Evolutionary conservation across 2,888 invertebrate genomes (phyloP).

Genomic region (Chelonus formosanus): DNA sequence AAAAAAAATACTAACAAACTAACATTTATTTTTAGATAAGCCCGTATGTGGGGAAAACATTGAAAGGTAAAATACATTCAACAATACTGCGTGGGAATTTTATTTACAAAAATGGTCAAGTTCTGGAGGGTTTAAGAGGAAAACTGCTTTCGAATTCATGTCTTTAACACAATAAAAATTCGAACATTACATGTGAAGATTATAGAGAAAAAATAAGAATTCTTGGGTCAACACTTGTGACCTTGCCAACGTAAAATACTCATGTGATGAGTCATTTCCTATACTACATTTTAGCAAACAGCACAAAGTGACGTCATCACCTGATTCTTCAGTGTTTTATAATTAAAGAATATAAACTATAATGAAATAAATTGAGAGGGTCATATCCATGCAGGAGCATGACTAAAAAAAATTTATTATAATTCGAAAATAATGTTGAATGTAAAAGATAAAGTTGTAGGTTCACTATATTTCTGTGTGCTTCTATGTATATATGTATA

Average conservation of each 20-base stretch:
- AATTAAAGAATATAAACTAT: too few relatives aligned
- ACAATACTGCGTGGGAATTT: slow-evolving; percentile 74
- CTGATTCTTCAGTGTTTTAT: background rate
- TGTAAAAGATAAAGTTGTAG: too few relatives aligned
- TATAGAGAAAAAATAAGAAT: slow-evolving; percentile 1
- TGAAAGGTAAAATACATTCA: slow-evolving; percentile 72
- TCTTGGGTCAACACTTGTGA: slow-evolving; percentile 18
- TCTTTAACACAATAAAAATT: slow-evolving; percentile 1
- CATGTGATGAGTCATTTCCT: slow-evolving; percentile 18
- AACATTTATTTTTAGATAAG: slow-evolving; percentile 67
- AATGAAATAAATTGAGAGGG: too few relatives aligned
- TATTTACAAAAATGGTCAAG: slow-evolving; percentile 67
- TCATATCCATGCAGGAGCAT: too few relatives aligned
- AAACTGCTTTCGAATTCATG: slow-evolving; percentile 40
- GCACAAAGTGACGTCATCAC: slow-evolving; percentile 7
- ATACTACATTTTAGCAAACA: background rate
- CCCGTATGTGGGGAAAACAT: slow-evolving; percentile 71
- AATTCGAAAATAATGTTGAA: too few relatives aligned
- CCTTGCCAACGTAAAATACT: slow-evolving; percentile 18
- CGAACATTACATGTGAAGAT: background rate
- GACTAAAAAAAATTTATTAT: too few relatives aligned
- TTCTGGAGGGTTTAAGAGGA: slow-evolving; percentile 65
- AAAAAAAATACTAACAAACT: too few relatives aligned
- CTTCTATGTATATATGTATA: too few relatives aligned
- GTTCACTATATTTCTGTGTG: too few relatives aligned